phyloP scores from a whole-genome alignment of 2,113 vertebrate species.

The Melanerpes formicivorus region DNA sequence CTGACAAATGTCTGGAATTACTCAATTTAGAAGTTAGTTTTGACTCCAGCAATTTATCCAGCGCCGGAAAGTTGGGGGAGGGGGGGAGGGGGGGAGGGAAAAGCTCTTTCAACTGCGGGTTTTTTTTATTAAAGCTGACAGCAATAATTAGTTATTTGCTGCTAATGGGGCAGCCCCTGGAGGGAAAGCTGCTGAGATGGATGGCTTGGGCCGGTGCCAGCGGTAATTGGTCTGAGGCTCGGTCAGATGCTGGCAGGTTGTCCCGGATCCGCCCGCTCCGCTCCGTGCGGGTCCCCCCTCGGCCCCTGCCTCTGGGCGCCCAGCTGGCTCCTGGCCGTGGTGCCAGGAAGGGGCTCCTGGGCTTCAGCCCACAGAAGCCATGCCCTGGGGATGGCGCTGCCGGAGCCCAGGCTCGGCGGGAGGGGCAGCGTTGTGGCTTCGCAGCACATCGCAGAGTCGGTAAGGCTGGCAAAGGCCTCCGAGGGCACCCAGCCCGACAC shows the following conservation, averaged over 20 bases:
- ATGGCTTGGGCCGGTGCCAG: constrained; percentile 39
- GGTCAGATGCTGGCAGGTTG: background rate
- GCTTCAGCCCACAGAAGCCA: background rate
- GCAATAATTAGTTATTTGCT: constrained; percentile 57
- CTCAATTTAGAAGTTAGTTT: constrained; percentile 76
- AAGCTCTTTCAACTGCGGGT: constrained; percentile 49
- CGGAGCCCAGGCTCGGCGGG: background rate
- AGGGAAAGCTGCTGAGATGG: constrained; percentile 22
- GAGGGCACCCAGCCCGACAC: no score
- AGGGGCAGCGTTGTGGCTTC: rapidly evolving
- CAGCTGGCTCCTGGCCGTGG: rapidly evolving
- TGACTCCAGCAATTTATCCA: constrained; percentile 72
- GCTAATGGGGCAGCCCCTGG: constrained; percentile 24
- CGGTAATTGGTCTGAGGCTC: background rate
- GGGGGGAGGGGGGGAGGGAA: background rate
- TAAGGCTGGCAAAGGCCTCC: no score
- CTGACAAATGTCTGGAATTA: constrained; percentile 78
- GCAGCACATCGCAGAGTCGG: background rate
- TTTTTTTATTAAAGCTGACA: constrained; percentile 62
- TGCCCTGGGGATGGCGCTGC: rapidly evolving
- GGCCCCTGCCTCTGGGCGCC: rapidly evolving
- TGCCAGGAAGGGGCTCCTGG: background rate
- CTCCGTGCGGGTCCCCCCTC: background rate
- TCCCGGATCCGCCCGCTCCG: background rate
- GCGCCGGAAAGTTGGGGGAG: constrained; percentile 43